Percentiles rank a stretch among this genome's conserved stretches.
phyloP scores from a whole-genome alignment of 1,140 invertebrate species.

The Euschistus heros region DNA sequence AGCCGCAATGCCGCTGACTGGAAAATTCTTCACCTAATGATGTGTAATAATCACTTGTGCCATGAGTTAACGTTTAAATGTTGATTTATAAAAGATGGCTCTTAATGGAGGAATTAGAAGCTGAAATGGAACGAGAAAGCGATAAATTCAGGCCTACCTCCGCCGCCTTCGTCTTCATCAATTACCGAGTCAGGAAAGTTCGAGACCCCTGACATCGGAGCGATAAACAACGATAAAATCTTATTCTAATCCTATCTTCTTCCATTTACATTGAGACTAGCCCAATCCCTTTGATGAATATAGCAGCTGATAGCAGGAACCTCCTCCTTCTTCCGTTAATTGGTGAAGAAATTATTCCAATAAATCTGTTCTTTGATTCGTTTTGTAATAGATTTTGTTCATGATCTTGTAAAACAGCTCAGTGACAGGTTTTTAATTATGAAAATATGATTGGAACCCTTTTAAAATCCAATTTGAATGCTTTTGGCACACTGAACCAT shows the following conservation, averaged over 20 bases:
- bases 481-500: too few species aligned
- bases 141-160: not conserved
- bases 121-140: not conserved
- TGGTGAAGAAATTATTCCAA: too few species aligned
- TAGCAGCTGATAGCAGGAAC: too few species aligned
- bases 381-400: too few species aligned
- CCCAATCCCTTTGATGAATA: not conserved
- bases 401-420: too few species aligned
- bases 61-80: conserved; percentile 5
- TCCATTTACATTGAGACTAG: conserved; percentile 9
- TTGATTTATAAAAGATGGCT: conserved; percentile 12
- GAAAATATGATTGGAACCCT: too few species aligned
- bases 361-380: too few species aligned
- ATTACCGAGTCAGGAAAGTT: not conserved
- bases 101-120: conserved; percentile 13
- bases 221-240: conserved; percentile 10
- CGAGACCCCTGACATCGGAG: not conserved
- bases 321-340: too few species aligned
- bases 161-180: not conserved
- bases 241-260: not conserved
- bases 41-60: not conserved
- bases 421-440: too few species aligned
- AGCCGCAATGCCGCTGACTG: too few species aligned
- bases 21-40: conserved; percentile 1
- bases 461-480: too few species aligned